Percentiles rank a stretch among this genome's conserved stretches.
phyloP scores from a whole-genome alignment of 2,113 vertebrate genomes.

The Sphaerodactylus townsendi region DNA sequence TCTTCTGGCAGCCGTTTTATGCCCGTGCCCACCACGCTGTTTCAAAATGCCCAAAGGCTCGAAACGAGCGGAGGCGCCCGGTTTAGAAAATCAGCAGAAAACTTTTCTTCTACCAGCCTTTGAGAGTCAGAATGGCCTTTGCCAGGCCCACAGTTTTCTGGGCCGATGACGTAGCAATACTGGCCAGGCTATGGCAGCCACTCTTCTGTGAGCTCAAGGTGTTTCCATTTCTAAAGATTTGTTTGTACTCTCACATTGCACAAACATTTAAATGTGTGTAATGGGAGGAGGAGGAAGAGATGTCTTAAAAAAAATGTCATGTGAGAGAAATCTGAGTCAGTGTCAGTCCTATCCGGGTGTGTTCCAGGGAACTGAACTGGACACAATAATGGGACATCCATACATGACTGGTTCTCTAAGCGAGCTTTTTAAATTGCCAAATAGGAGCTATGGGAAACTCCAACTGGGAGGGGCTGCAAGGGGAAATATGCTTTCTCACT shows the following conservation, averaged over 20 bases:
- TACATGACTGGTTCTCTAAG: no score
- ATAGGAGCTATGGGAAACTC: no score
- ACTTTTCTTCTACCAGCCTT: neutral
- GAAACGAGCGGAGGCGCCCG: no score
- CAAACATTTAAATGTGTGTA: neutral
- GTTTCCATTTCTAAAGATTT: neutral
- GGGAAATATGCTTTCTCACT: no score
- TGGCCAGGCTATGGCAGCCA: neutral
- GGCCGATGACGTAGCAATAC: neutral
- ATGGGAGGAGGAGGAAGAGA: neutral
- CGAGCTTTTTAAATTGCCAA: no score
- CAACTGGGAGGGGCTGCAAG: no score
- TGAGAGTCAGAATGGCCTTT: neutral
- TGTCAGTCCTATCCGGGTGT: neutral
- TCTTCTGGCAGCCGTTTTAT: no score
- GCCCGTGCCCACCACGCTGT: no score
- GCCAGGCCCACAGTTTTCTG: neutral
- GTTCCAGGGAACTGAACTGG: no score
- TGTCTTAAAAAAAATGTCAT: neutral
- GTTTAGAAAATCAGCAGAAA: neutral
- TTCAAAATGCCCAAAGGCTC: no score
- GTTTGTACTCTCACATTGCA: neutral
- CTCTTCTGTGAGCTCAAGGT: neutral
- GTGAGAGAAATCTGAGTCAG: neutral
- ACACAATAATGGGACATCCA: no score